These are phyloP conservation scores for Conus ventricosus DNA, from an alignment of 1,140 invertebrate genomes.

Conservation along the genomic window DNA sequence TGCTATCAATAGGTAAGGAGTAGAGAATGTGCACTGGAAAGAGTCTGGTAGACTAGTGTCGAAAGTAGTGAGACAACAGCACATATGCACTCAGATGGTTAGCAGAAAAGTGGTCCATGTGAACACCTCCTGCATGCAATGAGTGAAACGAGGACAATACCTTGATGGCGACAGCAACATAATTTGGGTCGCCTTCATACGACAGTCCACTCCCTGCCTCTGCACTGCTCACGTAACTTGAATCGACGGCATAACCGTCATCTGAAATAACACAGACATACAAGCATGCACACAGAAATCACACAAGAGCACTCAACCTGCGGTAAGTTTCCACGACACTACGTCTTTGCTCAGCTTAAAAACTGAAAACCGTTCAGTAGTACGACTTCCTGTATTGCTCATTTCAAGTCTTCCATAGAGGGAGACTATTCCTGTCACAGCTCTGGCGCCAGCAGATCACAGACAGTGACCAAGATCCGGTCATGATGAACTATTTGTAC, in stretches of 20 bases:
- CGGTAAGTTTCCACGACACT: too few relatives aligned
- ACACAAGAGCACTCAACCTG: too few relatives aligned
- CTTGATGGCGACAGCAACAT: constrained; percentile 29
- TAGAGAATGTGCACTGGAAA: too few relatives aligned
- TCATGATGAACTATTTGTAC: too few relatives aligned
- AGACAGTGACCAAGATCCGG: too few relatives aligned
- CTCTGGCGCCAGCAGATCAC: too few relatives aligned
- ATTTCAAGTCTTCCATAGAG: too few relatives aligned
- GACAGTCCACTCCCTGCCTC: not conserved
- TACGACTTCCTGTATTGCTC: too few relatives aligned
- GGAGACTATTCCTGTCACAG: too few relatives aligned
- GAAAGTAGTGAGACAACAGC: not conserved
- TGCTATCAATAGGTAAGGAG: too few relatives aligned
- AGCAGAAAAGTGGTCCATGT: not conserved
- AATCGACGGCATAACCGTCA: not conserved
- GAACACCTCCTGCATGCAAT: not conserved
- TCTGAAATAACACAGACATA: not conserved
- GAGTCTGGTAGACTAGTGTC: not conserved
- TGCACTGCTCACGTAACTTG: not conserved
- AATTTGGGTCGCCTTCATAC: constrained; percentile 3
- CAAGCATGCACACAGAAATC: not conserved
- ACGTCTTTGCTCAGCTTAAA: too few relatives aligned
- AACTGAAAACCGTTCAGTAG: too few relatives aligned
- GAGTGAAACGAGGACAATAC: not conserved
- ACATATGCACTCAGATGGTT: not conserved